A percentile compares a stretch with the other conserved stretches of the same genome.
Evolutionary conservation across 2,113 vertebrate species (phyloP).

Genomic region (Xenopus tropicalis): UCB_Xtro_10.0 CM004445.2:80249001-80249500

Average conservation of each 20-base stretch:
- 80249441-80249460: slow-evolving; percentile 64
- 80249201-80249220: slow-evolving; percentile 55
- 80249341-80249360: slow-evolving; percentile 68
- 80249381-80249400: slow-evolving; percentile 62
- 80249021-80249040: no score
- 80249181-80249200: slow-evolving; percentile 13
- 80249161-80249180: slow-evolving; percentile 35
- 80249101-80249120: slow-evolving; percentile 10
- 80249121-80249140: slow-evolving; percentile 17
- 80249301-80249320: slow-evolving; percentile 63
- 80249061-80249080: no score
- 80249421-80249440: slow-evolving; percentile 69
- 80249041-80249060: no score
- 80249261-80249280: slow-evolving; percentile 60
- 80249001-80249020: no score
- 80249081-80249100: not conserved
- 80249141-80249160: slow-evolving; percentile 20
- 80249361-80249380: slow-evolving; percentile 62
- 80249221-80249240: slow-evolving; percentile 49
- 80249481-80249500: slow-evolving; percentile 49
- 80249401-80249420: slow-evolving; percentile 52
- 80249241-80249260: slow-evolving; percentile 49
- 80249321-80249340: slow-evolving; percentile 54
- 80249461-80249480: slow-evolving; percentile 55
- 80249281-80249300: slow-evolving; percentile 53